A percentile compares a stretch with the other conserved stretches of the same genome.
Conservation (phyloP, 2,797 vertebrate species). For the Erethizon dorsatum region DNA sequence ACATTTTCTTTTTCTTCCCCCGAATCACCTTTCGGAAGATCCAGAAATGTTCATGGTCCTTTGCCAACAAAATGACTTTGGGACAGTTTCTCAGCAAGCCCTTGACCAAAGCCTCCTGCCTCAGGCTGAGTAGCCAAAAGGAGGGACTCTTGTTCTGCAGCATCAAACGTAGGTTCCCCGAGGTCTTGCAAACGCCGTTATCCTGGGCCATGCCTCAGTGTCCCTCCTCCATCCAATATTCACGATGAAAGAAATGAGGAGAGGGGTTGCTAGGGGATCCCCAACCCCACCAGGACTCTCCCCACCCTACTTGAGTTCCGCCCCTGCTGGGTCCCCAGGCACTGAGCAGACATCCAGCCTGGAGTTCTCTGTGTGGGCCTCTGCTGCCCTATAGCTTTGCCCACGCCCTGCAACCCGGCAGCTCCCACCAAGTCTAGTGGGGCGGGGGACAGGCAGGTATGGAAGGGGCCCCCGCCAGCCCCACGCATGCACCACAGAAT, state of each 20-base stretch:
- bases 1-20: background rate
- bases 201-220: background rate
- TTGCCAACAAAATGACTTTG: background rate
- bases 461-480: background rate
- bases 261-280: background rate
- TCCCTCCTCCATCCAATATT: background rate
- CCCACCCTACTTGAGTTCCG: background rate
- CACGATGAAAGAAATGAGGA: background rate
- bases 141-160: background rate
- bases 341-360: slow-evolving; percentile 9
- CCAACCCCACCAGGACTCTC: background rate
- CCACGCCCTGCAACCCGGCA: background rate
- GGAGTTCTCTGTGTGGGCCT: background rate
- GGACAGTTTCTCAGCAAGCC: background rate
- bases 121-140: background rate
- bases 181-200: rapidly evolving
- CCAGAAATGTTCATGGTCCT: slow-evolving; percentile 2
- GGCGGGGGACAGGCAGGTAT: background rate
- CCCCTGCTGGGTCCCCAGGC: background rate
- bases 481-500: background rate
- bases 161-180: background rate
- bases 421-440: background rate
- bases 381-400: slow-evolving; percentile 28
- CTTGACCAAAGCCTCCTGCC: background rate
- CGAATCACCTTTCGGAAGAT: background rate